These are phyloP conservation scores for Rhingia campestris DNA, from an alignment of 2,888 invertebrate species.

Conservation along the genomic window DNA sequence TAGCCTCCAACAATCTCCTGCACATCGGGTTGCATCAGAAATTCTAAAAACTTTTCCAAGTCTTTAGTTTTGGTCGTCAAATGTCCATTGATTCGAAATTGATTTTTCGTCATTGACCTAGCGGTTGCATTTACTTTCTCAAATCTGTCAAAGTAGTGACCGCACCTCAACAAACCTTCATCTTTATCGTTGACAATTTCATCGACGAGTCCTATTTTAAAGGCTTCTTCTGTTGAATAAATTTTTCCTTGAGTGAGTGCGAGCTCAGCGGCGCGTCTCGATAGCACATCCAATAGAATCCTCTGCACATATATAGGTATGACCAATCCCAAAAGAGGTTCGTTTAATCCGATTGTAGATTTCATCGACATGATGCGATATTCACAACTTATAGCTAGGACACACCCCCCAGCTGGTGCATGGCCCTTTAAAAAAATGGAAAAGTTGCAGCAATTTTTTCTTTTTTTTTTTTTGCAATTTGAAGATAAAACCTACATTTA, in stretches of 20 bases:
- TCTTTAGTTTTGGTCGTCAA: slow-evolving; percentile 85
- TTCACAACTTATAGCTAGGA: slow-evolving; percentile 89
- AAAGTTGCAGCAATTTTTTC: neutral
- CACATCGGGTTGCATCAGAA: slow-evolving; percentile 85
- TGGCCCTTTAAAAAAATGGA: slow-evolving; percentile 87
- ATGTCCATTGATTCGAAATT: slow-evolving; percentile 83
- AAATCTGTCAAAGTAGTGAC: slow-evolving; percentile 86
- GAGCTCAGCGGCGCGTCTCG: slow-evolving; percentile 86
- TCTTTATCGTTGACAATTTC: slow-evolving; percentile 86
- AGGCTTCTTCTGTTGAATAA: slow-evolving; percentile 88
- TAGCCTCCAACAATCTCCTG: slow-evolving; percentile 88
- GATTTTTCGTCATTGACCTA: slow-evolving; percentile 84
- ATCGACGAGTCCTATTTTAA: slow-evolving; percentile 89
- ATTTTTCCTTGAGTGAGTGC: slow-evolving; percentile 88
- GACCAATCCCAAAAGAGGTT: slow-evolving; percentile 89
- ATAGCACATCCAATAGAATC: slow-evolving; percentile 85
- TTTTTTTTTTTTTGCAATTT: neutral
- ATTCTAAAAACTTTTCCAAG: slow-evolving; percentile 84
- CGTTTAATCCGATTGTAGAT: slow-evolving; percentile 91
- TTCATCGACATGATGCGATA: slow-evolving; percentile 91
- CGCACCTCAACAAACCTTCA: slow-evolving; percentile 86
- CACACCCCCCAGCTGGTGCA: slow-evolving; percentile 90
- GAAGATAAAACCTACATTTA: slow-evolving; percentile 85
- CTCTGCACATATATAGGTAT: slow-evolving; percentile 88
- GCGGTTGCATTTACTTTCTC: slow-evolving; percentile 85